Conservation (phyloP, 2,113 vertebrate genomes). For the Megaptera novaeangliae region DNA sequence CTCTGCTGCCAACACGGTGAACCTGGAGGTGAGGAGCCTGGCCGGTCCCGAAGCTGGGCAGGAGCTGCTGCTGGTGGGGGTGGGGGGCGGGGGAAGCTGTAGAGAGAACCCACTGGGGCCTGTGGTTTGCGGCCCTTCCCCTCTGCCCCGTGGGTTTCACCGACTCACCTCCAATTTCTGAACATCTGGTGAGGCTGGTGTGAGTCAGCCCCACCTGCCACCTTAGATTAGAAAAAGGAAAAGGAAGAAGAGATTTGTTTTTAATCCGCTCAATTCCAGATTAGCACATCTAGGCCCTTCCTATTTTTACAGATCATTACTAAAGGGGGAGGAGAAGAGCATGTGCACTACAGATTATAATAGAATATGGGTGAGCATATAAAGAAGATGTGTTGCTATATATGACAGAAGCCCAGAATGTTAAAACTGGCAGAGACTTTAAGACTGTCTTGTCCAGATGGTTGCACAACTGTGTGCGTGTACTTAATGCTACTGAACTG, state of each 20-base stretch:
- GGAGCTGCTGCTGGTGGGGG: not conserved
- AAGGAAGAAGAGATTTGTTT: not conserved
- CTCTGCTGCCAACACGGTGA: not conserved
- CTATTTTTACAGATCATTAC: not conserved
- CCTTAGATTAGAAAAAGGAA: not conserved
- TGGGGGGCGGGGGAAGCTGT: not conserved
- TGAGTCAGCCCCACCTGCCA: not conserved
- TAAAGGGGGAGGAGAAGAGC: not conserved
- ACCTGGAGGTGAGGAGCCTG: not conserved
- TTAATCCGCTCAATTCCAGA: not conserved
- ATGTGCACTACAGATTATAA: rapidly evolving
- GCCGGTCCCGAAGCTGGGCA: no score
- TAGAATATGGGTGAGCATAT: not conserved
- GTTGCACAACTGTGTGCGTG: not conserved
- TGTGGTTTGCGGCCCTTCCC: rapidly evolving
- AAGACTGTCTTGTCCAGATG: not conserved
- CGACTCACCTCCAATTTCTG: not conserved
- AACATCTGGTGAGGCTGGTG: not conserved
- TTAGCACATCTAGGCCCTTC: not conserved
- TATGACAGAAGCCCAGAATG: not conserved
- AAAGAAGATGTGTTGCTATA: rapidly evolving
- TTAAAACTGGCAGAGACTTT: not conserved
- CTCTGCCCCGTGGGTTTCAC: not conserved
- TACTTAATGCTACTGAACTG: not conserved
- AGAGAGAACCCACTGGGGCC: not conserved